Conservation (phyloP, 2,113 vertebrate genomes). For the Plecotus auritus region DNA sequence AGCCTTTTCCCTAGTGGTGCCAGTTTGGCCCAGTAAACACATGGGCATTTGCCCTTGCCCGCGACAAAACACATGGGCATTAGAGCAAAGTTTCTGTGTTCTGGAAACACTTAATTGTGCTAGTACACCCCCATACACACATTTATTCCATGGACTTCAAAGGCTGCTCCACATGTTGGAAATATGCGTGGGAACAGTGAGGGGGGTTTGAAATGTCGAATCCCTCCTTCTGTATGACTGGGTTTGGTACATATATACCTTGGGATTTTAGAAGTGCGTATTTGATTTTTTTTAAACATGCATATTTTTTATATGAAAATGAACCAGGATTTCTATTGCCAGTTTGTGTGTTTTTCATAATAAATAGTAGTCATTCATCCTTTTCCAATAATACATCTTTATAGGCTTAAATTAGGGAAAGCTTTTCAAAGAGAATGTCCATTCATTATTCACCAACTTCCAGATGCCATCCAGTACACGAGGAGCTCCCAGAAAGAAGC, state of each 20-base stretch:
- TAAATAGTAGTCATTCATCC: slow-evolving; percentile 7
- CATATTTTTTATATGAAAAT: slow-evolving; percentile 22
- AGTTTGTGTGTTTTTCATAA: slow-evolving; percentile 19
- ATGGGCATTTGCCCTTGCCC: not conserved
- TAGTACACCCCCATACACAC: slow-evolving; percentile 28
- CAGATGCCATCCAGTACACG: not conserved
- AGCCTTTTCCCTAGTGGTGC: not conserved
- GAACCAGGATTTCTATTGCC: not conserved
- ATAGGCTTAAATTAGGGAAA: slow-evolving; percentile 39
- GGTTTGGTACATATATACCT: not conserved
- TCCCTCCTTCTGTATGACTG: not conserved
- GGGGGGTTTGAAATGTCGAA: not conserved
- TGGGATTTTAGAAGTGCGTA: not conserved
- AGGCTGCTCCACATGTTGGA: slow-evolving; percentile 39
- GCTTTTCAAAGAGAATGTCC: slow-evolving; percentile 19
- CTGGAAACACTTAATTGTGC: slow-evolving; percentile 56
- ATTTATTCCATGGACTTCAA: slow-evolving; percentile 52
- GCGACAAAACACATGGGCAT: slow-evolving; percentile 31
- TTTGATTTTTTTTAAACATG: not conserved
- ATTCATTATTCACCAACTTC: not conserved
- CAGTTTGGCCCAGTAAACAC: slow-evolving; percentile 2
- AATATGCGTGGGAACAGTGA: slow-evolving; percentile 35
- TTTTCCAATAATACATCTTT: slow-evolving; percentile 20
- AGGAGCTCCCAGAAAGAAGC: not conserved
- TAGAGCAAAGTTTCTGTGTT: not conserved